phyloP scores from a whole-genome alignment of 2,113 vertebrate species.

The Ariopsis seemanni region DNA sequence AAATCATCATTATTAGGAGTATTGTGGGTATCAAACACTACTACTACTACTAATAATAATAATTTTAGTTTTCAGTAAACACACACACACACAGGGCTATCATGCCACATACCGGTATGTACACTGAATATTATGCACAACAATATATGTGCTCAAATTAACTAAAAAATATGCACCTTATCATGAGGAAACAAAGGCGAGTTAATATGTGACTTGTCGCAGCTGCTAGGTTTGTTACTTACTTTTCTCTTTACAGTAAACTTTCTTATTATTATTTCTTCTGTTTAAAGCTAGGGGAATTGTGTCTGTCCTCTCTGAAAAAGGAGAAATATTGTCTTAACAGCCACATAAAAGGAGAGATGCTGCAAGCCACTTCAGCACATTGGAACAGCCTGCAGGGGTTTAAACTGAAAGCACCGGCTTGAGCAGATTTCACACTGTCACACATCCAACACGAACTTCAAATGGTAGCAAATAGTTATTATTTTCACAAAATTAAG shows the following conservation, averaged over 20 bases:
- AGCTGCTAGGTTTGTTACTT: conserved; percentile 51
- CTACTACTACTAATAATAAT: not conserved
- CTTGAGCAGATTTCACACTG: conserved; percentile 55
- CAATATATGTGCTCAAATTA: conserved; percentile 26
- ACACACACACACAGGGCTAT: not conserved
- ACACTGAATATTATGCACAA: not conserved
- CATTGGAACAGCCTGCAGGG: conserved; percentile 63
- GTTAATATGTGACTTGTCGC: conserved; percentile 64
- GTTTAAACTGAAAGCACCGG: conserved; percentile 52
- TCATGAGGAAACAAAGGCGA: conserved; percentile 45
- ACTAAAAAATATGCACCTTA: not conserved
- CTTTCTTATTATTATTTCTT: conserved; percentile 48
- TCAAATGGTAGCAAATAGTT: conserved; percentile 74
- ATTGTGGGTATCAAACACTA: not conserved
- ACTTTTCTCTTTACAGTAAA: conserved; percentile 55
- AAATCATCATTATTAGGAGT: no score
- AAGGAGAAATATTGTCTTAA: conserved; percentile 70
- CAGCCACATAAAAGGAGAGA: conserved; percentile 66
- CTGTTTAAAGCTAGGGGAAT: conserved; percentile 57
- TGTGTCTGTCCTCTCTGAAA: conserved; percentile 57
- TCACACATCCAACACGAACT: conserved; percentile 64
- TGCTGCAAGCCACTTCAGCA: conserved; percentile 66
- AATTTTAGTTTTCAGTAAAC: not conserved
- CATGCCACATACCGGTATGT: not conserved
- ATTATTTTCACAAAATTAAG: conserved; percentile 70